Percentiles rank a stretch among this genome's conserved stretches.
Conservation (phyloP, 2,888 invertebrate species). For the Metalampra italica region DNA sequence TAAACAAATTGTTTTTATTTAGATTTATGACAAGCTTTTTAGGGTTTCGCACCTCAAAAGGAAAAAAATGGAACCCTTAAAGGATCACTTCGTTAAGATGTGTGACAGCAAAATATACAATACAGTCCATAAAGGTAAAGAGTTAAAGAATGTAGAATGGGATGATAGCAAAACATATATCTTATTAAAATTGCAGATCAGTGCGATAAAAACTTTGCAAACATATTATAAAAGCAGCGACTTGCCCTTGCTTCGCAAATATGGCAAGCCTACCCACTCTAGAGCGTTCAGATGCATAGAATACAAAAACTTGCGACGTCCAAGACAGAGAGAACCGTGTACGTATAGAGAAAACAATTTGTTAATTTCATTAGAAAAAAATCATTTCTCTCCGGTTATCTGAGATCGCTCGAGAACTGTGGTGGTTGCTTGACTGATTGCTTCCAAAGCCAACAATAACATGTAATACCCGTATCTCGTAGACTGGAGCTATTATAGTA, state of each 20-base stretch:
- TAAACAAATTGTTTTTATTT: no score
- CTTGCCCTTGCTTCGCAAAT: neutral
- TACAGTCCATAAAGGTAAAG: no score
- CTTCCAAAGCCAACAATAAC: slow-evolving; percentile 28
- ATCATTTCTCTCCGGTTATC: slow-evolving; percentile 18
- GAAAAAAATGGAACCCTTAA: no score
- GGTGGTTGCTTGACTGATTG: slow-evolving; percentile 32
- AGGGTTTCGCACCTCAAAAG: no score
- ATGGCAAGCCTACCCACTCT: slow-evolving; percentile 2
- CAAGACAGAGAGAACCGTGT: slow-evolving; percentile 5
- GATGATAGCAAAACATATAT: no score
- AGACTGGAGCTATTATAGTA: slow-evolving; percentile 18
- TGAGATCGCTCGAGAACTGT: slow-evolving; percentile 21
- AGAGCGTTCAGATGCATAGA: neutral
- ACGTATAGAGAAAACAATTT: slow-evolving; percentile 14
- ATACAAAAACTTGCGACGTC: slow-evolving; percentile 21
- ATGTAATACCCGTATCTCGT: slow-evolving; percentile 28
- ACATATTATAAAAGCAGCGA: neutral
- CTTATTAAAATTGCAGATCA: neutral
- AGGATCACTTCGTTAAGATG: no score
- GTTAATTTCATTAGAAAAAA: slow-evolving; percentile 2
- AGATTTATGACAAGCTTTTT: no score
- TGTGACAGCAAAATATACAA: no score
- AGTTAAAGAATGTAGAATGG: no score
- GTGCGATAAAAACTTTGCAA: neutral